phyloP scores from a whole-genome alignment of 2,888 invertebrate species.

The Eupithecia centaureata region DNA sequence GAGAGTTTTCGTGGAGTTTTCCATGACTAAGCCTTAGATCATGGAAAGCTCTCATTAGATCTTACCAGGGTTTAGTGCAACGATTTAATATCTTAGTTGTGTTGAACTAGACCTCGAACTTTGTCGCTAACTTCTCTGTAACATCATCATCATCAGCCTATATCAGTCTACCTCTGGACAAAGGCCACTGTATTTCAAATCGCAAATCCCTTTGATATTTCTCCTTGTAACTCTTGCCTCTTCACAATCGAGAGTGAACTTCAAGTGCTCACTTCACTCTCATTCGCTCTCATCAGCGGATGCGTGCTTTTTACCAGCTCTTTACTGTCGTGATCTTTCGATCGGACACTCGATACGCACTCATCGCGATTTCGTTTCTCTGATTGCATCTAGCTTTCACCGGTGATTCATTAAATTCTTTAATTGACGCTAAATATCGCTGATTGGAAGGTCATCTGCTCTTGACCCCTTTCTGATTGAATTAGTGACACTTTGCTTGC shows the following conservation, averaged over 20 bases:
- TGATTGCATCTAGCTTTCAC: conserved; percentile 77
- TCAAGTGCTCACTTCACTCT: not conserved
- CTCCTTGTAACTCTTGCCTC: conserved; percentile 1
- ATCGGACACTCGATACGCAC: conserved; percentile 44
- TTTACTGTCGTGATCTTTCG: conserved; percentile 33
- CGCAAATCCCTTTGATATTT: not conserved
- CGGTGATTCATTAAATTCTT: conserved; percentile 73
- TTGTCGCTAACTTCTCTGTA: too few relatives aligned
- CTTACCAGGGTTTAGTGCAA: too few relatives aligned
- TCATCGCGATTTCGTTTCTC: conserved; percentile 58
- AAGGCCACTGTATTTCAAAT: too few relatives aligned
- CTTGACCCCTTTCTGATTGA: conserved; percentile 69
- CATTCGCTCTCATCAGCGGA: conserved; percentile 6
- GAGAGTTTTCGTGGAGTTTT: too few relatives aligned
- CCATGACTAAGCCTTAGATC: too few relatives aligned
- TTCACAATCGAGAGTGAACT: conserved; percentile 6
- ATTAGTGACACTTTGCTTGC: conserved; percentile 61
- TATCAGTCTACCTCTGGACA: too few relatives aligned
- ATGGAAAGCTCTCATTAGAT: too few relatives aligned
- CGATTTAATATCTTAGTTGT: too few relatives aligned
- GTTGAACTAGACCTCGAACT: too few relatives aligned
- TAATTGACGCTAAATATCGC: conserved; percentile 75
- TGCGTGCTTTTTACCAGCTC: conserved; percentile 17
- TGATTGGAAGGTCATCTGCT: conserved; percentile 63
- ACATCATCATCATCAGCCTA: too few relatives aligned